Conservation (phyloP, 2,113 vertebrate genomes). For the Setophaga kirtlandii region DNA sequence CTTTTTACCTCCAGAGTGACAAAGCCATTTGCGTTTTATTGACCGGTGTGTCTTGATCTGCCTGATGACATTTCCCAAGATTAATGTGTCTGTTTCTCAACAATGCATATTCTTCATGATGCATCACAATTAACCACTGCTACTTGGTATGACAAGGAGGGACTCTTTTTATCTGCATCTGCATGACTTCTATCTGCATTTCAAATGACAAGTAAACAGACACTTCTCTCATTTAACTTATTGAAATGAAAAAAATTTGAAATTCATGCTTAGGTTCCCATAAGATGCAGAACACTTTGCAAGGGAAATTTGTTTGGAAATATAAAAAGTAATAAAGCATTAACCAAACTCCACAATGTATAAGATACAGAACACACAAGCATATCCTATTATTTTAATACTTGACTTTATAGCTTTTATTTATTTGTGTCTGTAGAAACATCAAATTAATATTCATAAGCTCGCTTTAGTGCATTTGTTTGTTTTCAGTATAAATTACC, state of each 20-base stretch:
- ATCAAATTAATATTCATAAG: conserved; percentile 43
- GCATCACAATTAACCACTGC: conserved; percentile 52
- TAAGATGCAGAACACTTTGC: not conserved
- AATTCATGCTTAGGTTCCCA: not conserved
- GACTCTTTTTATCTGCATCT: conserved; percentile 23
- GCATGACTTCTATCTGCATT: conserved; percentile 38
- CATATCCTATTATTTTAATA: not conserved
- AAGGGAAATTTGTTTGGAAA: conserved; percentile 1
- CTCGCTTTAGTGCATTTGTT: not conserved
- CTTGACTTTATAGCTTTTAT: conserved; percentile 9
- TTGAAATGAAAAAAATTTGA: not conserved
- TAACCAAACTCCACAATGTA: not conserved
- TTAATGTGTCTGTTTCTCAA: conserved; percentile 55
- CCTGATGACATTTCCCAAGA: conserved; percentile 50
- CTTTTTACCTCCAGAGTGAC: conserved; percentile 1
- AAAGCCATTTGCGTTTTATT: conserved; percentile 56
- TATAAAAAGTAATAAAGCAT: not conserved
- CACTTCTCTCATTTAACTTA: conserved; percentile 6
- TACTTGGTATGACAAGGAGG: conserved; percentile 24
- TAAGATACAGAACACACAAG: not conserved
- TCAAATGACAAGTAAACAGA: conserved; percentile 33
- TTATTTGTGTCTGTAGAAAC: conserved; percentile 6
- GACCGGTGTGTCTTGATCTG: conserved; percentile 41
- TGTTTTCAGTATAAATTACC: not conserved
- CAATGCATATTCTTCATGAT: not conserved